Percentiles rank a stretch among this genome's conserved stretches.
These are phyloP conservation scores for Eristalis arbustorum DNA, from an alignment of 2,888 invertebrate genomes.

Conservation along the genomic window DNA sequence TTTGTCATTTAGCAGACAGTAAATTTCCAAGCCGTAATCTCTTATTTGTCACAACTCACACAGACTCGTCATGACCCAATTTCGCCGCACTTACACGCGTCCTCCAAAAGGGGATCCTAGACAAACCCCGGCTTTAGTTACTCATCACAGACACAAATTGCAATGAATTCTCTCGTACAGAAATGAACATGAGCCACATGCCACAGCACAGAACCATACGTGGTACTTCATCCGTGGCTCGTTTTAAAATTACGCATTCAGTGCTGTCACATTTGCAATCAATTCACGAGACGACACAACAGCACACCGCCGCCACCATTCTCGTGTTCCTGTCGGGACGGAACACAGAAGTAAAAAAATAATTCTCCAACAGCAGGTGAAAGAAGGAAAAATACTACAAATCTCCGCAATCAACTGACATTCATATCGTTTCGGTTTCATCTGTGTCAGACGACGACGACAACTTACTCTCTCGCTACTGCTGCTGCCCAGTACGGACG, in stretches of 20 bases:
- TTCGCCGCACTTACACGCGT: not conserved
- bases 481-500: slow-evolving; percentile 20
- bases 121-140: slow-evolving; percentile 43
- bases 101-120: not conserved
- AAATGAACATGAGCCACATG: slow-evolving; percentile 34
- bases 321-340: slow-evolving; percentile 21
- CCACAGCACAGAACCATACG: slow-evolving; percentile 42
- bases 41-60: not conserved
- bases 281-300: slow-evolving; percentile 38
- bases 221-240: slow-evolving; percentile 9
- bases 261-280: slow-evolving; percentile 56
- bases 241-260: slow-evolving; percentile 61
- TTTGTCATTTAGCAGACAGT: not conserved
- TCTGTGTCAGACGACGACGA: slow-evolving; percentile 44
- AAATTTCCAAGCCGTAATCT: not conserved
- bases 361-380: slow-evolving; percentile 44
- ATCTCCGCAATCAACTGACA: slow-evolving; percentile 65
- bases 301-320: not conserved
- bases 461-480: slow-evolving; percentile 20
- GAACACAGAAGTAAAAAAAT: slow-evolving; percentile 19
- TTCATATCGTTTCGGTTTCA: slow-evolving; percentile 68
- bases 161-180: slow-evolving; percentile 23
- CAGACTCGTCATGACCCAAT: not conserved
- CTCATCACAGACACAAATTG: slow-evolving; percentile 49
- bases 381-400: slow-evolving; percentile 4